A percentile compares a stretch with the other conserved stretches of the same genome.
Conservation (phyloP, 2,888 invertebrate species). For the Drosophila neutralis region DNA sequence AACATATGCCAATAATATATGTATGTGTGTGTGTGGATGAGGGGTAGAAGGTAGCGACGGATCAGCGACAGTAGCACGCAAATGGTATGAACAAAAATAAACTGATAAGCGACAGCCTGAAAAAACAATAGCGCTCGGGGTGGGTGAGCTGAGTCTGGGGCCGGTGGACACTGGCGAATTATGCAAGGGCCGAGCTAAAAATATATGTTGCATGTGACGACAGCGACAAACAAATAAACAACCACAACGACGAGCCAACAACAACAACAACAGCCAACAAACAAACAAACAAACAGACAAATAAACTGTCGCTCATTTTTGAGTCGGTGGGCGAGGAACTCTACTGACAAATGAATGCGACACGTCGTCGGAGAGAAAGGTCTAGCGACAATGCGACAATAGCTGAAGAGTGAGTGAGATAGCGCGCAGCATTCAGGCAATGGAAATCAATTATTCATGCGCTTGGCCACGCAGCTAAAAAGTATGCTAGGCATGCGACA, state of each 20-base stretch:
- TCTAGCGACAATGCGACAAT: neutral
- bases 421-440: constrained; percentile 54
- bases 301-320: constrained; percentile 60
- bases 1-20: constrained; percentile 62
- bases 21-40: neutral
- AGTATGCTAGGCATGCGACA: constrained; percentile 66
- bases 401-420: neutral
- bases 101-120: constrained; percentile 72
- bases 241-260: constrained; percentile 39
- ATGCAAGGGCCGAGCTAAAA: constrained; percentile 57
- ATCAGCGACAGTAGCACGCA: constrained; percentile 65
- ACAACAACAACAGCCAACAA: constrained; percentile 19
- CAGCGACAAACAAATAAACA: constrained; percentile 68
- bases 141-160: neutral
- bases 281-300: constrained; percentile 51
- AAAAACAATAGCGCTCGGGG: constrained; percentile 55
- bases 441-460: constrained; percentile 82
- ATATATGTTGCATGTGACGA: constrained; percentile 70
- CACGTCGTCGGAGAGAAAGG: constrained; percentile 34
- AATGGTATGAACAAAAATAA: constrained; percentile 69
- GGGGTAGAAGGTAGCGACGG: constrained; percentile 20
- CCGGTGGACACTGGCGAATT: constrained; percentile 40
- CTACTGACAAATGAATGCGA: constrained; percentile 71
- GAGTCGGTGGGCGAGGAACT: constrained; percentile 12
- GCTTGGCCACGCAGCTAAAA: constrained; percentile 72